Evolutionary conservation across 2,797 vertebrate species (phyloP).

Genomic region (Gorsachius magnificus): DNA sequence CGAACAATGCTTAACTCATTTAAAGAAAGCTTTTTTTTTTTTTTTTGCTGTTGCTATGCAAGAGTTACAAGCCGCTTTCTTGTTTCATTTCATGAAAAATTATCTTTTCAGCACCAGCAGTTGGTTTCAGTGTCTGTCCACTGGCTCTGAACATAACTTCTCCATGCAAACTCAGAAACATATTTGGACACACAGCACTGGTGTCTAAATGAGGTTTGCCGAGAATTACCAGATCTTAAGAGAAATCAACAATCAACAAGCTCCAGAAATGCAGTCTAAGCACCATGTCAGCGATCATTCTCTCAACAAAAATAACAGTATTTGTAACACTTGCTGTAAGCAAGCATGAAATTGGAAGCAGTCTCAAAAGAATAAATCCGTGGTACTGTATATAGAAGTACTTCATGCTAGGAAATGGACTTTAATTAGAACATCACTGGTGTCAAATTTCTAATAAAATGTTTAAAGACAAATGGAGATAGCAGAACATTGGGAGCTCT

Average conservation of each 20-base stretch:
- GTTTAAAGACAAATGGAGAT: constrained; percentile 64
- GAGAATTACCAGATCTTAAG: background rate
- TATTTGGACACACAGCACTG: background rate
- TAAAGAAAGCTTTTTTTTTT: background rate
- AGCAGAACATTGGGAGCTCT: constrained; percentile 33
- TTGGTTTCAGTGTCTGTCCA: background rate
- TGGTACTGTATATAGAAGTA: background rate
- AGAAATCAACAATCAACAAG: background rate
- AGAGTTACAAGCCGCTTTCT: background rate
- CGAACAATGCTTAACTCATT: background rate
- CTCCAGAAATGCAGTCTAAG: constrained; percentile 17
- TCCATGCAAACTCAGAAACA: background rate
- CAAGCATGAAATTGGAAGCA: constrained; percentile 42
- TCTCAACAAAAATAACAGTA: constrained; percentile 50
- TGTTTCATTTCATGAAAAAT: background rate
- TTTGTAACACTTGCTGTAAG: constrained; percentile 26
- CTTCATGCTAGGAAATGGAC: constrained; percentile 56
- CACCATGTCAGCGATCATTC: background rate
- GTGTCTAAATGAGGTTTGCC: constrained; percentile 7
- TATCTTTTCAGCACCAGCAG: background rate
- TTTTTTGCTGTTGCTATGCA: background rate
- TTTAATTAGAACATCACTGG: constrained; percentile 69
- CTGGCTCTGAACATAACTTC: background rate
- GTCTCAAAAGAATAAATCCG: background rate
- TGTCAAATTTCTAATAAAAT: constrained; percentile 72